Evolutionary conservation across 2,797 vertebrate species (phyloP).

Genomic region (Glyptemys insculpta): DNA sequence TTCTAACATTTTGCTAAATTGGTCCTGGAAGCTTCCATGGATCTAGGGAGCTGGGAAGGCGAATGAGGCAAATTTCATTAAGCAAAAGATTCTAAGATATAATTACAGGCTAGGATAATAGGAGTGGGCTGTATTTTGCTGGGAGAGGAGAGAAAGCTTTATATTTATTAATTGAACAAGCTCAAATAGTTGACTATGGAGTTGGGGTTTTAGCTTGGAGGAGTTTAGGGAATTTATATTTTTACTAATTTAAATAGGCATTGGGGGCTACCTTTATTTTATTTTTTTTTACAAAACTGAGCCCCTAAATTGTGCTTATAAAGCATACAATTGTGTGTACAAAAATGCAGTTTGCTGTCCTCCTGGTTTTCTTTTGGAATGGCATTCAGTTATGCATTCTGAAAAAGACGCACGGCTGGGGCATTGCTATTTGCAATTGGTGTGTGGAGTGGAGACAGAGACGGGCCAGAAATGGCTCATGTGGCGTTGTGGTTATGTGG

Average conservation of each 20-base stretch:
- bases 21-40: slow-evolving; percentile 66
- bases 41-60: slow-evolving; percentile 60
- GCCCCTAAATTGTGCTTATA: background rate
- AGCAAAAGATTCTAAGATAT: slow-evolving; percentile 63
- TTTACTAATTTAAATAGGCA: slow-evolving; percentile 68
- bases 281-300: slow-evolving; percentile 69
- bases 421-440: background rate
- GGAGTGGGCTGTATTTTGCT: slow-evolving; percentile 54
- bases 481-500: accelerated
- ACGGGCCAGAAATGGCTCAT: accelerated
- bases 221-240: slow-evolving; percentile 22
- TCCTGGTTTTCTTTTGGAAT: background rate
- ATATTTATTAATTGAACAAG: slow-evolving; percentile 56
- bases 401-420: background rate
- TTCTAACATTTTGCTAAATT: slow-evolving; percentile 58
- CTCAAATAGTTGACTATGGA: background rate
- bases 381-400: background rate
- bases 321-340: background rate
- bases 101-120: slow-evolving; percentile 74
- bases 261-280: slow-evolving; percentile 65
- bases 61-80: slow-evolving; percentile 75
- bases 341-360: background rate
- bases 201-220: background rate
- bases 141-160: slow-evolving; percentile 62
- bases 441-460: background rate